A percentile compares a stretch with the other conserved stretches of the same genome.
Conservation (phyloP, 2,797 vertebrate genomes). For the Epinephelus coioides region DNA sequence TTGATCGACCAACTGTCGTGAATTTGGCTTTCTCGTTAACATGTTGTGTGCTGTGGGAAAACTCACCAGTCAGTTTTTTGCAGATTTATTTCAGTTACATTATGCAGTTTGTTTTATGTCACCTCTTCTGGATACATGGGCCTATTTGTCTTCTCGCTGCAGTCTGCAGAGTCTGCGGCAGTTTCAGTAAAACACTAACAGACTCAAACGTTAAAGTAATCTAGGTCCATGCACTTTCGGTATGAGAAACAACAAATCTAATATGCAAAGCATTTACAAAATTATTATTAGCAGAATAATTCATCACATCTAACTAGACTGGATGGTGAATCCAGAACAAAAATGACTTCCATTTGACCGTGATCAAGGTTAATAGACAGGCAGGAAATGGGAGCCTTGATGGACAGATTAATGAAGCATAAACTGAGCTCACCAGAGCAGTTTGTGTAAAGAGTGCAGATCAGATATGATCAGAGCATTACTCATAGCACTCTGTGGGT, state of each 20-base stretch:
- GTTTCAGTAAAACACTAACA: background rate
- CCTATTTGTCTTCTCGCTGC: constrained; percentile 25
- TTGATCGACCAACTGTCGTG: constrained; percentile 64
- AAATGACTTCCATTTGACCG: background rate
- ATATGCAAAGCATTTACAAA: background rate
- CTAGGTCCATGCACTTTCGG: background rate
- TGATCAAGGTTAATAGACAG: background rate
- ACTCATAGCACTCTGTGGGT: constrained; percentile 10
- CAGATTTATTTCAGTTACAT: constrained; percentile 55
- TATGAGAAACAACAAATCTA: background rate
- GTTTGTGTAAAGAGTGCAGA: background rate
- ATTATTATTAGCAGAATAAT: background rate
- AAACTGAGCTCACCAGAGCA: background rate
- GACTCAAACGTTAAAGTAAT: background rate
- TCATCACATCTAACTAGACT: background rate
- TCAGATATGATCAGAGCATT: constrained; percentile 22
- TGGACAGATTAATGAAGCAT: background rate
- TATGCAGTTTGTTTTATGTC: constrained; percentile 49
- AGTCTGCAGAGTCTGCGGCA: constrained; percentile 10
- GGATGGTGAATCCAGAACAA: background rate
- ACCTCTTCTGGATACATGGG: constrained; percentile 22
- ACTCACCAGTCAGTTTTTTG: constrained; percentile 29
- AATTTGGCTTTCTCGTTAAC: constrained; percentile 60
- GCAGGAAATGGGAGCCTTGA: constrained; percentile 1
- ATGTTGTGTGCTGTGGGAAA: constrained; percentile 44